These are phyloP conservation scores for Montipora capricornis DNA, from an alignment of 64 coral and sea anemone genomes.

Conservation along the genomic window DNA sequence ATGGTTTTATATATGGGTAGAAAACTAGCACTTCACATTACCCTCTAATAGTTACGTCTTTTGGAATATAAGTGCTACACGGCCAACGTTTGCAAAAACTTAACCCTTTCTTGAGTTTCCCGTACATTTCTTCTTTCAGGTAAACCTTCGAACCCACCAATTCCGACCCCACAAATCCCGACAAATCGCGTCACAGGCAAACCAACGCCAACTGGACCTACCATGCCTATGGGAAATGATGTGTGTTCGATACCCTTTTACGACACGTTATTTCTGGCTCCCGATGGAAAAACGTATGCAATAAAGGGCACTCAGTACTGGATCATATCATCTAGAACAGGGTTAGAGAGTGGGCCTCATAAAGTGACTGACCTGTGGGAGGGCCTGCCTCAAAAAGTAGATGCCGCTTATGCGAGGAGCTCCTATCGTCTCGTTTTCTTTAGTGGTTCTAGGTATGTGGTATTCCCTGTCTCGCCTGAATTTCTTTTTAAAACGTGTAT, in stretches of 20 bases:
- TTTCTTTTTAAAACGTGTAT: not conserved
- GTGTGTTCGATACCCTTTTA: conserved; percentile 20
- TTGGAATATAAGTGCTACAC: too few species aligned
- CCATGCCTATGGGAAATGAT: not conserved
- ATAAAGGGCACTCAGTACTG: conserved; percentile 68
- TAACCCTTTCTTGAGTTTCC: too few species aligned
- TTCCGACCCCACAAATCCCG: not conserved
- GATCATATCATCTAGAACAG: conserved; percentile 17
- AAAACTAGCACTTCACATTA: too few species aligned
- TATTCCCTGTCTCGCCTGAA: not conserved
- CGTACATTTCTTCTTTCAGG: not conserved
- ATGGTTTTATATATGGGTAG: too few species aligned
- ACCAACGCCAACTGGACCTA: conserved; percentile 7
- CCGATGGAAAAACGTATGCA: conserved; percentile 67
- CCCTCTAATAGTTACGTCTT: too few species aligned
- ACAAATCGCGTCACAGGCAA: not conserved
- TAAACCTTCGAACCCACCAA: not conserved
- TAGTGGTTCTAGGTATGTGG: conserved; percentile 64
- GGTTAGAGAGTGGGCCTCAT: conserved; percentile 46
- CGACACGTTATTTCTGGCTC: conserved; percentile 20
- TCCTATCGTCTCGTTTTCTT: conserved; percentile 73
- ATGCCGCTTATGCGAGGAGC: conserved; percentile 65
- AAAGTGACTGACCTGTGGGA: conserved; percentile 66
- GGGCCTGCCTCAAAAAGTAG: conserved; percentile 48
- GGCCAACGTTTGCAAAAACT: too few species aligned